Evolutionary conservation across 2,113 vertebrate species (phyloP).

Genomic region (Columba janthina): DNA sequence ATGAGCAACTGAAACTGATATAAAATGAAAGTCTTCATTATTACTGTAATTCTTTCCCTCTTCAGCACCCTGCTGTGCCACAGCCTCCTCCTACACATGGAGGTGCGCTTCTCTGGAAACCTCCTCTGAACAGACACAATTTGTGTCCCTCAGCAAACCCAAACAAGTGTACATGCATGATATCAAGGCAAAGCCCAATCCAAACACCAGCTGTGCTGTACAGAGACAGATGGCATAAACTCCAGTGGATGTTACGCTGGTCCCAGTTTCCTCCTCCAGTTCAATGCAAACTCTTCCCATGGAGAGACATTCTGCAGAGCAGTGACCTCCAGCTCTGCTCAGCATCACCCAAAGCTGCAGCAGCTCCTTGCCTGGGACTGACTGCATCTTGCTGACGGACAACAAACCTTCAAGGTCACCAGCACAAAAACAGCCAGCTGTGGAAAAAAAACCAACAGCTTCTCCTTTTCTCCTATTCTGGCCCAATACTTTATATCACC

Average conservation of each 20-base stretch:
- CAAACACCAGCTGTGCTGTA: too few relatives aligned
- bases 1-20: background rate
- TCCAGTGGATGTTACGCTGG: background rate
- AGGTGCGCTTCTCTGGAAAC: background rate
- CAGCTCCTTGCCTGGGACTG: background rate
- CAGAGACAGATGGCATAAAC: background rate
- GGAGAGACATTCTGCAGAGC: background rate
- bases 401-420: background rate
- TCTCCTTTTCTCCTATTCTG: background rate
- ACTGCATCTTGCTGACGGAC: background rate
- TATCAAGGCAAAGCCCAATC: background rate
- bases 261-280: background rate
- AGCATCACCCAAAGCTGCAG: background rate
- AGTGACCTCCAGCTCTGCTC: background rate
- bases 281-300: background rate
- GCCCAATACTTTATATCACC: background rate
- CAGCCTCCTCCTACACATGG: background rate
- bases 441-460: background rate
- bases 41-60: background rate
- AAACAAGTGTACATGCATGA: accelerated
- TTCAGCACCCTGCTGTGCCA: background rate
- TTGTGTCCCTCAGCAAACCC: background rate
- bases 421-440: background rate
- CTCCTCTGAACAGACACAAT: background rate
- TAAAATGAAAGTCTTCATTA: conserved; percentile 41